Conservation (phyloP, 2,888 invertebrate genomes). For the Glyphotaelius pellucidus region DNA sequence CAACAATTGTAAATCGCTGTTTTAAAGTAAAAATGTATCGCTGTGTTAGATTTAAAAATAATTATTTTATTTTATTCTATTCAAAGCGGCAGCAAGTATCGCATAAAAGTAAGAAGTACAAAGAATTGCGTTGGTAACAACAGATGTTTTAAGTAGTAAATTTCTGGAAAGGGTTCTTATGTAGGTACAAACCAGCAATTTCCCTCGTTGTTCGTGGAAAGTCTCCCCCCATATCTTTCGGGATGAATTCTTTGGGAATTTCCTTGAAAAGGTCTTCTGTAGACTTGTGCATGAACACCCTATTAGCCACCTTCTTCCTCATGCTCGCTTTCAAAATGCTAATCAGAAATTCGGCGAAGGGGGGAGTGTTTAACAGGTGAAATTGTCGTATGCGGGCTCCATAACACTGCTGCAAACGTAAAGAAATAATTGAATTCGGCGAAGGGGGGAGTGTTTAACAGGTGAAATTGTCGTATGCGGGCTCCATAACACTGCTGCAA, state of each 20-base stretch:
- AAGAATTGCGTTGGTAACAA: too few species aligned
- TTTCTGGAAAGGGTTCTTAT: neutral
- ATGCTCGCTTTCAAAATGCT: conserved; percentile 72
- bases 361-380: conserved; percentile 73
- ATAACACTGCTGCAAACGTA: conserved; percentile 73
- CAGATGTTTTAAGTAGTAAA: too few species aligned
- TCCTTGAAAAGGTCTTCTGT: conserved; percentile 70
- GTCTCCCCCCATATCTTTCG: conserved; percentile 72
- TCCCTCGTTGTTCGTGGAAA: conserved; percentile 70
- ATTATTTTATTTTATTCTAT: too few species aligned
- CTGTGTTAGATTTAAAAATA: too few species aligned
- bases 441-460: conserved; percentile 72
- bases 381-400: conserved; percentile 72
- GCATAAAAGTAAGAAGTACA: too few species aligned
- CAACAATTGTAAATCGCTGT: too few species aligned
- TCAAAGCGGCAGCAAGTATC: too few species aligned
- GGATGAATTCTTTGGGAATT: conserved; percentile 71
- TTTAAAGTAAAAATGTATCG: too few species aligned
- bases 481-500: conserved; percentile 75
- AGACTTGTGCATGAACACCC: conserved; percentile 70
- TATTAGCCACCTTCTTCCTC: conserved; percentile 72
- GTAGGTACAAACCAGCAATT: conserved; percentile 70
- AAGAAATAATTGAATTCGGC: conserved; percentile 68
- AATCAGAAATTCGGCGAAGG: conserved; percentile 70
- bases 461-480: conserved; percentile 72